Base-by-base conservation (phyloP, 2,888 invertebrate genomes). In the Drosophila nigricruria region DNA sequence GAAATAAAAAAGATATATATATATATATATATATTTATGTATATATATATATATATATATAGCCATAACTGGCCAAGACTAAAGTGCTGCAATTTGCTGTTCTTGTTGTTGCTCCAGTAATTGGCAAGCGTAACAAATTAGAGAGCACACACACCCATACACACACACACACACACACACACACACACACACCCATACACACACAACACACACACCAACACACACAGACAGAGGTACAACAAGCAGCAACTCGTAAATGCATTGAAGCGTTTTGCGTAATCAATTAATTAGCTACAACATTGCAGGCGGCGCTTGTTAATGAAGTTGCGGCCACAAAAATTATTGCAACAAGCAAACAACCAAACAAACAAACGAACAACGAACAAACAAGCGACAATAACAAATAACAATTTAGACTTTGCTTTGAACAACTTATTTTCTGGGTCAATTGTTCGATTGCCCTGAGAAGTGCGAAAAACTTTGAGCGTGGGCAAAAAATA, bases 251-350 rank as follows among this genome's bases (percentile, higher is more conserved):
- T 70, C 42, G 61, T 25, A 66, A 57, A 38, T 86, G 81, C 83
- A 84, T 68, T 80, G 69, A 68, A 78, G 81, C 83, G 76, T 77
- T 75, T 81, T 70, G 62, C 70, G 87, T 74, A 86, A 88, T 85
- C 87, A 85, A 85, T 85, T 85, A 86, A 85, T 85, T 86, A 83
- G 85, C 70, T 76, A 74, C 76, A 73, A 78, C 80, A 78, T 76
- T 74, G 73, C 80, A 74, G 70, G 40, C 60, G 61, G 62, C 65
- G 63, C 65, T 63, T 67, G 66, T 75, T 83, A 85, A 85, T 88
- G 78, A 86, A 83, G 83, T 86, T 88, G 86, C 59, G 76, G 79
- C 25, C 58, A 69, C 42, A 42, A 63, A 60, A 76, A 69, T 70
- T 54, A 74, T 66, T 54, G 57, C 64, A 70, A 16, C 30, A 14